phyloP scores from a whole-genome alignment of 2,113 vertebrate genomes.

The Zosterops hypoxanthus region DNA sequence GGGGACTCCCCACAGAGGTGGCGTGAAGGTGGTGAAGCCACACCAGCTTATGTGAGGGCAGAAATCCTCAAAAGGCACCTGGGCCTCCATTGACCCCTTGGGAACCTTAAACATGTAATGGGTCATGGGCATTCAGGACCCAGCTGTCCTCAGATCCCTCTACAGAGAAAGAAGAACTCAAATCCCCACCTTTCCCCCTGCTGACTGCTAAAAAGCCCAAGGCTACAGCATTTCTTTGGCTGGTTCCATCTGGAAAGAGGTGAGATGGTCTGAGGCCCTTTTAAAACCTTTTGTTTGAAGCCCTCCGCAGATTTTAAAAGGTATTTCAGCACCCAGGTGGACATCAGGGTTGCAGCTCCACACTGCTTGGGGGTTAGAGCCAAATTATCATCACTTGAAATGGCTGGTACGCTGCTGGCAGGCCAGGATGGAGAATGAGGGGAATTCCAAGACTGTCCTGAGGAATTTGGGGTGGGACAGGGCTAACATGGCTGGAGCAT shows the following conservation, averaged over 20 bases:
- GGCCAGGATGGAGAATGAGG: constrained; percentile 20
- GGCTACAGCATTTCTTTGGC: rapidly evolving
- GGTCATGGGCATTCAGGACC: background rate
- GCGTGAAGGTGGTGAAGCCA: background rate
- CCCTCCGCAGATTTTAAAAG: background rate
- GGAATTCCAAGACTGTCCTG: background rate
- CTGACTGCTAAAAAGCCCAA: background rate
- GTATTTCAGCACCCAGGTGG: background rate
- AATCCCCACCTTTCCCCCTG: background rate
- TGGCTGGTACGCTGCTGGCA: background rate
- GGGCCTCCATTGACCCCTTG: background rate
- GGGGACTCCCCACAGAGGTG: background rate
- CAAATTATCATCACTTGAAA: background rate
- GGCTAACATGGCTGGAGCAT: background rate
- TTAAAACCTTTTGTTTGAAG: background rate
- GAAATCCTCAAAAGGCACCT: background rate
- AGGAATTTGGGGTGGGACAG: constrained; percentile 26
- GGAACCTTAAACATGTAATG: rapidly evolving
- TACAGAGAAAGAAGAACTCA: background rate
- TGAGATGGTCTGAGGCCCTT: background rate
- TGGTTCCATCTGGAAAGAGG: background rate
- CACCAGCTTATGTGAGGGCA: background rate
- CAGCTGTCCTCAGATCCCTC: background rate
- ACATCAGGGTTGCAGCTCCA: background rate
- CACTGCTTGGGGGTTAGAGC: background rate